Evolutionary conservation across 2,888 invertebrate genomes (phyloP).

Genomic region (Dryomyza anilis): DNA sequence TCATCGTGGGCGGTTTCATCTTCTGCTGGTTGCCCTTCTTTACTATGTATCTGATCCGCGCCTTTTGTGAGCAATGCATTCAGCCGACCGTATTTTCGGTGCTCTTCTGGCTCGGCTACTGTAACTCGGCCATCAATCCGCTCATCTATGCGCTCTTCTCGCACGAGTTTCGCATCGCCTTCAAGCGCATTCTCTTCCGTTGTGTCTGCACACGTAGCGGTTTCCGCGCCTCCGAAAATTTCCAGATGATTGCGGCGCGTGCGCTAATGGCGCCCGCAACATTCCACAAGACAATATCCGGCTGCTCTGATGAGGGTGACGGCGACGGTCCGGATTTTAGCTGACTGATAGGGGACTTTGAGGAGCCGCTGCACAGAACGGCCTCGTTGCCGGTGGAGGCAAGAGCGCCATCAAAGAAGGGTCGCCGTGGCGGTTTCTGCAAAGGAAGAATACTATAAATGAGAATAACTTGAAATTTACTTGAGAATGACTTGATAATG

Average conservation of each 20-base stretch:
- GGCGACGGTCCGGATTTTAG: conserved; percentile 51
- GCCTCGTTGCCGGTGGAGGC: conserved; percentile 45
- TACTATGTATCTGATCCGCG: conserved; percentile 89
- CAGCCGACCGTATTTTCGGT: conserved; percentile 85
- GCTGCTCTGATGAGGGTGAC: conserved; percentile 58
- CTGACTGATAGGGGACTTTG: conserved; percentile 54
- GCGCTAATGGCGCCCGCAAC: conserved; percentile 59
- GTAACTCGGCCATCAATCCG: conserved; percentile 95
- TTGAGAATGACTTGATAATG: too few relatives aligned
- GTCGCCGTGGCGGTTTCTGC: conserved; percentile 52
- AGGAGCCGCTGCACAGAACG: conserved; percentile 46
- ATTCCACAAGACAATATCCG: conserved; percentile 60
- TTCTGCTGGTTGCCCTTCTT: conserved; percentile 98
- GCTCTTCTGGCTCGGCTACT: conserved; percentile 96
- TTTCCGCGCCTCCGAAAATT: conserved; percentile 60
- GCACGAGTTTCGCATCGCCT: conserved; percentile 92
- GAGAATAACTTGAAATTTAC: too few relatives aligned
- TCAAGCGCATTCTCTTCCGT: conserved; percentile 88
- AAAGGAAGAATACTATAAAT: conserved; percentile 43
- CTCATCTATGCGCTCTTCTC: conserved; percentile 94
- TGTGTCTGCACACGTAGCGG: conserved; percentile 71
- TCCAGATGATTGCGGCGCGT: conserved; percentile 59
- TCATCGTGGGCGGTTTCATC: conserved; percentile 96
- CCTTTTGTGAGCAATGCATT: conserved; percentile 86
- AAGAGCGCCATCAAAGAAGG: conserved; percentile 31